A percentile compares a stretch with the other conserved stretches of the same genome.
Conservation (phyloP, 2,888 invertebrate genomes). For the Nymphalis urticae region DNA sequence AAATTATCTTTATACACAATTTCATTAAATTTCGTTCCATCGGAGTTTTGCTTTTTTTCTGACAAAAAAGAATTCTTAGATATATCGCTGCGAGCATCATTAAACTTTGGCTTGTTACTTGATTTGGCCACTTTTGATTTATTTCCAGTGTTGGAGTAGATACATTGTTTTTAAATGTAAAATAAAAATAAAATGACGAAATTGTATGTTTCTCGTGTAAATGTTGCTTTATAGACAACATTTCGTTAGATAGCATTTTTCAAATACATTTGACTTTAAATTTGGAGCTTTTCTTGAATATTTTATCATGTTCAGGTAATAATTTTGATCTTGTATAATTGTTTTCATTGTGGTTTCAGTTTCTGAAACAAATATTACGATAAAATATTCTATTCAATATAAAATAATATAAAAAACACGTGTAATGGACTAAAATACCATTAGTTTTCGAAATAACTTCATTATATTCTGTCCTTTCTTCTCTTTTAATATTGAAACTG, state of each 20-base stretch:
- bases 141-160: slow-evolving; percentile 56
- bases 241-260: slow-evolving; percentile 67
- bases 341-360: not conserved
- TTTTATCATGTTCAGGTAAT: slow-evolving; percentile 9
- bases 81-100: slow-evolving; percentile 15
- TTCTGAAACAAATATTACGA: slow-evolving; percentile 29
- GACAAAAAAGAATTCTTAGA: not conserved
- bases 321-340: slow-evolving; percentile 20
- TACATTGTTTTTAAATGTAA: slow-evolving; percentile 45
- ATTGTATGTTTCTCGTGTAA: slow-evolving; percentile 53
- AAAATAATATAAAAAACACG: no score
- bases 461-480: not conserved
- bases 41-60: slow-evolving; percentile 16
- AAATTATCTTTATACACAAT: slow-evolving; percentile 17
- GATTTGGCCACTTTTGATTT: slow-evolving; percentile 62
- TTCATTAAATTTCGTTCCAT: slow-evolving; percentile 25
- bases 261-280: slow-evolving; percentile 60
- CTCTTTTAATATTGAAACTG: slow-evolving; percentile 36
- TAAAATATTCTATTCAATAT: not conserved
- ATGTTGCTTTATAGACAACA: slow-evolving; percentile 60
- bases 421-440: slow-evolving; percentile 3
- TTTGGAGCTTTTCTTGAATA: slow-evolving; percentile 42
- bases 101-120: slow-evolving; percentile 23
- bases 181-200: slow-evolving; percentile 44
- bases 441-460: slow-evolving; percentile 9